These are phyloP conservation scores for Drosophila ananassae DNA, from an alignment of 1,140 invertebrate species.

Conservation along the genomic window DNA sequence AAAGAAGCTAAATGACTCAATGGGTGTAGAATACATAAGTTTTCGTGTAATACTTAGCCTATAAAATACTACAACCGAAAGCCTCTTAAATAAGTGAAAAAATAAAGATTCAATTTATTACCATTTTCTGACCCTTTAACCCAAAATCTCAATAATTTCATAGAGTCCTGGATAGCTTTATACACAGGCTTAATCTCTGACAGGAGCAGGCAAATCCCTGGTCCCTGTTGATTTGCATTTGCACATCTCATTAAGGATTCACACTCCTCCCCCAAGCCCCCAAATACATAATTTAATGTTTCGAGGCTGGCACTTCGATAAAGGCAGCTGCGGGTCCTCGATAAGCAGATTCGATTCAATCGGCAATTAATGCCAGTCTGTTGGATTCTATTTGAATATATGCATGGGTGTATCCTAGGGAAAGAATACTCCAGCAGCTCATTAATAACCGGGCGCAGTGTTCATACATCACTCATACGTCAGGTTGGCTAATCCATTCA, in stretches of 20 bases:
- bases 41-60: neutral
- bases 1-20: too few species aligned
- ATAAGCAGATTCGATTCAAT: conserved; percentile 53
- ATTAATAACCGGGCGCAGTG: conserved; percentile 63
- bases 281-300: conserved; percentile 54
- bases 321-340: conserved; percentile 32
- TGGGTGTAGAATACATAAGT: too few species aligned
- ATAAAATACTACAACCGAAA: neutral
- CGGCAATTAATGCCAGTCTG: conserved; percentile 68
- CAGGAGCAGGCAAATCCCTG: conserved; percentile 18
- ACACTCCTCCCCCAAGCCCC: conserved; percentile 20
- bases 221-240: conserved; percentile 51
- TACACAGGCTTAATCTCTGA: conserved; percentile 27
- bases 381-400: conserved; percentile 30
- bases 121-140: neutral
- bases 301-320: conserved; percentile 36
- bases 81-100: neutral
- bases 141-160: conserved; percentile 20
- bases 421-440: conserved; percentile 54
- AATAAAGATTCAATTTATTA: neutral
- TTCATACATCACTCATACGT: conserved; percentile 79
- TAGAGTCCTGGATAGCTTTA: conserved; percentile 9
- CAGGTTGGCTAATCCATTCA: conserved; percentile 74
- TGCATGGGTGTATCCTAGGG: neutral
- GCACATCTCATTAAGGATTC: conserved; percentile 52